Conservation (phyloP, 2,797 vertebrate species). For the Leptodactylus fallax region DNA sequence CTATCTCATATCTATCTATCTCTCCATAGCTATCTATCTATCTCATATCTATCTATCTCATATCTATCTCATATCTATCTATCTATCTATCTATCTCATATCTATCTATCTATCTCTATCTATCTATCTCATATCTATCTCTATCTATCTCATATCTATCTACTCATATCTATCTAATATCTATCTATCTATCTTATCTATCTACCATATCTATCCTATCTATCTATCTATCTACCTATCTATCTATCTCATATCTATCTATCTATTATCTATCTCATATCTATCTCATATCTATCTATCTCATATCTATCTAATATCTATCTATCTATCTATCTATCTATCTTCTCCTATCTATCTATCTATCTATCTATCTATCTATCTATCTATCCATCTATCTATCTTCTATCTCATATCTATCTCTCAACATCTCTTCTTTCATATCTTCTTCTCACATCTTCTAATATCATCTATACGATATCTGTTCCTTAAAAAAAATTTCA, state of each 20-base stretch:
- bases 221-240: not conserved
- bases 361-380: too few species aligned
- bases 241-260: not conserved
- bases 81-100: not conserved
- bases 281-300: slow-evolving; percentile 3
- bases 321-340: slow-evolving; percentile 9
- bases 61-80: not conserved
- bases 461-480: too few species aligned
- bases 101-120: not conserved
- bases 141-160: not conserved
- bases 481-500: too few species aligned
- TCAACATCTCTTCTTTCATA: not conserved
- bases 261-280: not conserved
- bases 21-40: not conserved
- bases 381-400: too few species aligned
- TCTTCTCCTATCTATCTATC: not conserved
- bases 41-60: not conserved
- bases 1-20: not conserved
- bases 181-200: not conserved
- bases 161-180: not conserved
- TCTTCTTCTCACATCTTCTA: too few species aligned
- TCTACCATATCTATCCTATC: not conserved
- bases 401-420: not conserved
- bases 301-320: not conserved
- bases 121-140: not conserved